phyloP scores from a whole-genome alignment of 2,797 vertebrate genomes.

The Gephyroberyx darwinii region DNA sequence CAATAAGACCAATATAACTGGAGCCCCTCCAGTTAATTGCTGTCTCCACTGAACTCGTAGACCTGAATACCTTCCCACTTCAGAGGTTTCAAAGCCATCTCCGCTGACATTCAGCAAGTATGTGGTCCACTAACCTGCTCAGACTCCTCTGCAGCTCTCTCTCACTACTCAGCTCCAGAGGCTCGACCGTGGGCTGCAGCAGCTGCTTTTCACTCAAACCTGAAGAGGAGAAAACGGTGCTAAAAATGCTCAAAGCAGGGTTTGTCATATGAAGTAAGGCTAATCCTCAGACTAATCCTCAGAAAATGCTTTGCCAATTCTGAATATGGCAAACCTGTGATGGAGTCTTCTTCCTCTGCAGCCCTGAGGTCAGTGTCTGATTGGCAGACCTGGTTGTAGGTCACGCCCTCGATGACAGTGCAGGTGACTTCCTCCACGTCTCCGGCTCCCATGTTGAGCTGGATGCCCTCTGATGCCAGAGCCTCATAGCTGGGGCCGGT shows the following conservation, averaged over 20 bases:
- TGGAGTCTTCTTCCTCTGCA: conserved; percentile 70
- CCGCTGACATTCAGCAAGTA: background rate
- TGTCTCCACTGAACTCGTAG: background rate
- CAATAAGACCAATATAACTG: background rate
- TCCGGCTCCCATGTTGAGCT: conserved; percentile 82
- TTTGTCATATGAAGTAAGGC: background rate
- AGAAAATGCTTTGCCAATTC: background rate
- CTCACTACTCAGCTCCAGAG: conserved; percentile 69
- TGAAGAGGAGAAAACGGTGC: conserved; percentile 38
- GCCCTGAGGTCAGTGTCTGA: conserved; percentile 63
- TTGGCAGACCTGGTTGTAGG: conserved; percentile 84
- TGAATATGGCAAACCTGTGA: conserved; percentile 75
- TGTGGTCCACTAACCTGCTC: conserved; percentile 63
- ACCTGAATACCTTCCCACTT: background rate
- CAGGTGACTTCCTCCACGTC: conserved; percentile 86
- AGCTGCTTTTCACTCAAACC: conserved; percentile 74
- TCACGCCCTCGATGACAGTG: conserved; percentile 83
- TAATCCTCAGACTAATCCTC: background rate
- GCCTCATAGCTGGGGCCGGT: conserved; percentile 88
- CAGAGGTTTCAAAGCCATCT: background rate
- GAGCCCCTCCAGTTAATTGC: rapidly evolving
- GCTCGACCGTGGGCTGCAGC: conserved; percentile 72
- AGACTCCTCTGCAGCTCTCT: conserved; percentile 64
- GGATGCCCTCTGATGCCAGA: conserved; percentile 87
- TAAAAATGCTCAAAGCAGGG: background rate